Evolutionary conservation across 1,140 invertebrate species (phyloP).

Genomic region (Trinorchestia longiramus): DNA sequence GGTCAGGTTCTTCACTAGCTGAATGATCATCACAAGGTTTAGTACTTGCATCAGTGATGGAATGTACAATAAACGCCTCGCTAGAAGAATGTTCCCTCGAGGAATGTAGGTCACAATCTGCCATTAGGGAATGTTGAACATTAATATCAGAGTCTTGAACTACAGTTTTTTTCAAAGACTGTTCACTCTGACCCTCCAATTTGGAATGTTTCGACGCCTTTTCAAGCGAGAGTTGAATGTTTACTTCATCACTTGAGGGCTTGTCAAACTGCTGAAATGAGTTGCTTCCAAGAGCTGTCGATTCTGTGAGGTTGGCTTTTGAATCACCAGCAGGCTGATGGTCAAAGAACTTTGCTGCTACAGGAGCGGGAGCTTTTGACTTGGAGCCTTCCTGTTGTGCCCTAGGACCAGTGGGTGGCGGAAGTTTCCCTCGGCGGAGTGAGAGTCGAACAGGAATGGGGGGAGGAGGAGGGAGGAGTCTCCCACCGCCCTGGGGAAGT

Average conservation of each 20-base stretch:
- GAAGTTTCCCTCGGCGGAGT: background rate
- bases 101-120: background rate
- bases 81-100: background rate
- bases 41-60: background rate
- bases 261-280: no score
- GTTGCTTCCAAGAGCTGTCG: no score
- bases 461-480: background rate
- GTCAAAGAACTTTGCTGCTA: no score
- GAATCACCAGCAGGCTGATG: no score
- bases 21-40: background rate
- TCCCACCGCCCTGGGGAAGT: background rate
- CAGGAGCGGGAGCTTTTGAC: no score
- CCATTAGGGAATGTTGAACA: background rate
- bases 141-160: background rate
- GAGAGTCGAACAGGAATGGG: background rate
- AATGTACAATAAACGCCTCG: background rate
- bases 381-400: no score
- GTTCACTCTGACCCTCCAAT: background rate
- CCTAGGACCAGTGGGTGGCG: no score
- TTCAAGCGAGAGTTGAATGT: background rate
- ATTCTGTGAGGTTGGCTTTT: no score
- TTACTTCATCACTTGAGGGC: background rate
- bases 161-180: background rate
- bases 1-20: background rate
- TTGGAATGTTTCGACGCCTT: background rate